Conservation (phyloP, 2,888 invertebrate species). For the Myopa testacea region DNA sequence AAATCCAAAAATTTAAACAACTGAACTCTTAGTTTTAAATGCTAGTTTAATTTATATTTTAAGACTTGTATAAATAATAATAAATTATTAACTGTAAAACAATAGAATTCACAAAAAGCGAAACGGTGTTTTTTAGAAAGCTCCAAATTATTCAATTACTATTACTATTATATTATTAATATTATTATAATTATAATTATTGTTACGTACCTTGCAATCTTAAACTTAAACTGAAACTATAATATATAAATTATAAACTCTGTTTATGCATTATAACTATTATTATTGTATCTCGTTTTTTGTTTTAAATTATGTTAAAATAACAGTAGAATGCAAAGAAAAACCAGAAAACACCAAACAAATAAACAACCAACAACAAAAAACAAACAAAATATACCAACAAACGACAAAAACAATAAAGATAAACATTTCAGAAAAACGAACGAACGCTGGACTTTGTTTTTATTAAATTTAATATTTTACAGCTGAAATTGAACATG, state of each 20-base stretch:
- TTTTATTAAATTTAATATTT: background rate
- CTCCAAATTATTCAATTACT: constrained; percentile 18
- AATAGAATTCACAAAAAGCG: constrained; percentile 12
- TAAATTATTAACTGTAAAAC: constrained; percentile 22
- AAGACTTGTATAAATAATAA: constrained; percentile 27
- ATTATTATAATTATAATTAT: constrained; percentile 31
- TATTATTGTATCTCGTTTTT: constrained; percentile 23
- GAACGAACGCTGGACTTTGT: background rate
- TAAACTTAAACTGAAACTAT: constrained; percentile 21
- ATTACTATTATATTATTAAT: constrained; percentile 23
- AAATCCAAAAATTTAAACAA: no score
- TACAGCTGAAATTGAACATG: no score
- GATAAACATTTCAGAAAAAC: background rate
- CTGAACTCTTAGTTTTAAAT: constrained; percentile 19
- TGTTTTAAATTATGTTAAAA: constrained; percentile 13
- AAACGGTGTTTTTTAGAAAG: constrained; percentile 2
- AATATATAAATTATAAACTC: background rate
- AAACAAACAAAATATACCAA: background rate
- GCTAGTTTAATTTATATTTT: constrained; percentile 30
- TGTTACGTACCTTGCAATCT: constrained; percentile 36
- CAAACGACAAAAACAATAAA: background rate
- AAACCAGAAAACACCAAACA: constrained; percentile 22
- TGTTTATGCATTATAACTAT: constrained; percentile 11
- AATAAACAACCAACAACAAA: constrained; percentile 17
- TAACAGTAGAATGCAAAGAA: constrained; percentile 21